phyloP scores from a whole-genome alignment of 2,888 invertebrate species.

The Xestia sexstrigata region DNA sequence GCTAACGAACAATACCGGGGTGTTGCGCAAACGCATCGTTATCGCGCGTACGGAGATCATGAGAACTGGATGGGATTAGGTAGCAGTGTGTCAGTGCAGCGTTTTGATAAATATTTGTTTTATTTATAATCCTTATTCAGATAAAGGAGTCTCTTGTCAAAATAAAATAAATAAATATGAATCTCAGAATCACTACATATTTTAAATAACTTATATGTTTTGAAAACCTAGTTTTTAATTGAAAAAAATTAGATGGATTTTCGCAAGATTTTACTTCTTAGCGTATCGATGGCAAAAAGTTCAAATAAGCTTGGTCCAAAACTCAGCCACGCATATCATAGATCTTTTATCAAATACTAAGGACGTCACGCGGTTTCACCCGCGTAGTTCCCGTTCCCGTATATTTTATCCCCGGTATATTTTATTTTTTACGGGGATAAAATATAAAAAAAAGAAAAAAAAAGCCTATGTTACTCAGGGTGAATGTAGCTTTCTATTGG shows the following conservation, averaged over 20 bases:
- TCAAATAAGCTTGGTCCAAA: not conserved
- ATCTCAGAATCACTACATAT: not conserved
- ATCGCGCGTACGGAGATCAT: conserved; percentile 56
- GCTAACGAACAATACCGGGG: conserved; percentile 72
- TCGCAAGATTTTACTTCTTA: not conserved
- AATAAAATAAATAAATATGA: not conserved
- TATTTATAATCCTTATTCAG: not conserved
- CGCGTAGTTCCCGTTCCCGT: too few relatives aligned
- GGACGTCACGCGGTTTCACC: too few relatives aligned
- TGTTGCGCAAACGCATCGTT: conserved; percentile 68
- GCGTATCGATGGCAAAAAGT: not conserved
- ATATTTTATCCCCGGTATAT: too few relatives aligned
- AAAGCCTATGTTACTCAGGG: too few relatives aligned
- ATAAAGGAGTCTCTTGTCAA: not conserved
- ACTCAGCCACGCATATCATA: not conserved
- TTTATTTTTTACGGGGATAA: too few relatives aligned
- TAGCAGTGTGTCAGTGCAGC: conserved; percentile 13
- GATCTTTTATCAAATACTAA: not conserved
- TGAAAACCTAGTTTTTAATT: not conserved
- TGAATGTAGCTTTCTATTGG: too few relatives aligned
- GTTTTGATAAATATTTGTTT: conserved; percentile 10
- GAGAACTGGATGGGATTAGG: conserved; percentile 56
- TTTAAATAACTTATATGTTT: too few relatives aligned
- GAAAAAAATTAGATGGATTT: not conserved
- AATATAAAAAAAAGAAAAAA: too few relatives aligned